A percentile compares a stretch with the other conserved stretches of the same genome.
Conservation (phyloP, 2,113 vertebrate genomes). For the Verasper variegatus region DNA sequence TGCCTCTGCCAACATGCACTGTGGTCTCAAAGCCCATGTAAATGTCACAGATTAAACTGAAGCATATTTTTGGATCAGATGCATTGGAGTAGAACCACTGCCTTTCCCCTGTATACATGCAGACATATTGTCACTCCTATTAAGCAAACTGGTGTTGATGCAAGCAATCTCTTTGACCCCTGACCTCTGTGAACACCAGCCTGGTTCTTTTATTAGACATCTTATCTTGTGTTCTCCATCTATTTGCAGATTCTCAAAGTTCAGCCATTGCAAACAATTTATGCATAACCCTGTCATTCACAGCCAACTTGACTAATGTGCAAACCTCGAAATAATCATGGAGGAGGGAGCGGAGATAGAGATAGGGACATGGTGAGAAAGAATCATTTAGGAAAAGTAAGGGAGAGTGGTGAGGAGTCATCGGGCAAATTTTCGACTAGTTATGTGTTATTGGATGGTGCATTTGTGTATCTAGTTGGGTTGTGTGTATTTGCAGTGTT, state of each 20-base stretch:
- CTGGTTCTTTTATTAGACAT: conserved; percentile 44
- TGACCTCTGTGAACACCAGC: conserved; percentile 46
- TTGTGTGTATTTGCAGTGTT: neutral
- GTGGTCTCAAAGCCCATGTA: conserved; percentile 37
- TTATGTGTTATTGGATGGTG: conserved; percentile 73
- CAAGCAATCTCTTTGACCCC: conserved; percentile 50
- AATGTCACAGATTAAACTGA: conserved; percentile 63
- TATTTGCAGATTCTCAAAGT: conserved; percentile 67
- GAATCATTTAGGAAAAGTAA: conserved; percentile 39
- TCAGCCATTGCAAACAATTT: conserved; percentile 65
- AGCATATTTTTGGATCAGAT: conserved; percentile 65
- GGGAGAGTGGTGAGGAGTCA: conserved; percentile 50
- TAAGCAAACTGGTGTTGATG: conserved; percentile 42
- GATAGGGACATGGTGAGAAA: conserved; percentile 19
- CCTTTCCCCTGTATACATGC: conserved; percentile 44
- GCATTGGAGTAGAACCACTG: conserved; percentile 52
- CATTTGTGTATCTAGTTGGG: neutral
- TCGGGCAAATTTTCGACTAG: conserved; percentile 47
- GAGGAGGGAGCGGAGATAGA: conserved; percentile 19
- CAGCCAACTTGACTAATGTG: conserved; percentile 60
- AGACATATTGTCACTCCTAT: conserved; percentile 42
- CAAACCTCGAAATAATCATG: conserved; percentile 65
- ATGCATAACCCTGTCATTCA: conserved; percentile 66
- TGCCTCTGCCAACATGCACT: conserved; percentile 18
- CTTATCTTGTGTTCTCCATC: conserved; percentile 49